Conservation (phyloP, 2,113 vertebrate genomes). For the Orientallactaga bullata region DNA sequence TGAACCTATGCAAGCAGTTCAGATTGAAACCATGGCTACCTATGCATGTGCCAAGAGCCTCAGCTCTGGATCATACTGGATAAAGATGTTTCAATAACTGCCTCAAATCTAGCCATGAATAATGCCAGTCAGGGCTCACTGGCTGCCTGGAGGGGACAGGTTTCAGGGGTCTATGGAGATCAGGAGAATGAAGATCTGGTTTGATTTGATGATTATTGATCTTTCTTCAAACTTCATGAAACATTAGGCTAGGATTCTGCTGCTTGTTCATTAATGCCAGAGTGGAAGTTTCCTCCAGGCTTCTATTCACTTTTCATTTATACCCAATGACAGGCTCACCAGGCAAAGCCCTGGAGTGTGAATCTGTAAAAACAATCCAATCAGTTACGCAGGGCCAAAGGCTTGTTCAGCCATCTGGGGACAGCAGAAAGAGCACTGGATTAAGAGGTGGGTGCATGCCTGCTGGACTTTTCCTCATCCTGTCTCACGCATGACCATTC, state of each 20-base stretch:
- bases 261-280: slow-evolving; percentile 69
- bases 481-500: not conserved
- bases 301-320: slow-evolving; percentile 84
- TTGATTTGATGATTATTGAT: slow-evolving; percentile 51
- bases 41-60: accelerated
- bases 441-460: accelerated
- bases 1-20: not conserved
- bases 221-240: slow-evolving; percentile 71
- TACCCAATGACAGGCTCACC: slow-evolving; percentile 51
- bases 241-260: slow-evolving; percentile 68
- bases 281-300: slow-evolving; percentile 76
- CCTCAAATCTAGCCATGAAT: slow-evolving; percentile 8
- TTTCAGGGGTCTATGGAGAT: slow-evolving; percentile 30
- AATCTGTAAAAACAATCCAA: slow-evolving; percentile 57
- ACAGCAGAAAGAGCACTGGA: not conserved
- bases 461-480: not conserved
- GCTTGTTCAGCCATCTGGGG: not conserved
- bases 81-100: slow-evolving; percentile 14
- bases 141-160: not conserved
- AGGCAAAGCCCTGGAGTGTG: slow-evolving; percentile 39
- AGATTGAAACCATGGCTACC: not conserved
- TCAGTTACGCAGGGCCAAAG: not conserved
- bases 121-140: not conserved
- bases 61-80: not conserved
- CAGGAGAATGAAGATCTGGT: slow-evolving; percentile 50